Evolutionary conservation across 2,113 vertebrate genomes (phyloP).

Genomic region (Centropus unirufus): DNA sequence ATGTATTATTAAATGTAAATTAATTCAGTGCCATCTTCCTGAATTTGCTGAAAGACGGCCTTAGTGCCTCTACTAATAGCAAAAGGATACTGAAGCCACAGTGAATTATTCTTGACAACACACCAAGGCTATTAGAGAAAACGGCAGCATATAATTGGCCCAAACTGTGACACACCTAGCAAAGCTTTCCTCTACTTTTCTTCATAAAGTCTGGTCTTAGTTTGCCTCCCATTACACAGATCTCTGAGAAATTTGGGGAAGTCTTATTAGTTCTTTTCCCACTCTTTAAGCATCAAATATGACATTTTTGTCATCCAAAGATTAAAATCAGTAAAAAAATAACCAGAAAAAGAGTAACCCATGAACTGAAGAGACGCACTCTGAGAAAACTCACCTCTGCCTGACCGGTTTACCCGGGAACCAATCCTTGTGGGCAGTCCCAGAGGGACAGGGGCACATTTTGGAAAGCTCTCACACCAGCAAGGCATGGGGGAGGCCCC

Average conservation of each 20-base stretch:
- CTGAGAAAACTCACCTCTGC: neutral
- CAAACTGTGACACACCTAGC: neutral
- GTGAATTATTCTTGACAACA: neutral
- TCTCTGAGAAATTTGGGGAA: neutral
- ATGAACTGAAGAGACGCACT: neutral
- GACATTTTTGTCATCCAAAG: neutral
- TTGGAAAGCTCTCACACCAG: neutral
- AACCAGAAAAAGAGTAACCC: neutral
- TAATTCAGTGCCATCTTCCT: neutral
- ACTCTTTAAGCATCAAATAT: neutral
- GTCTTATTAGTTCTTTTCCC: neutral
- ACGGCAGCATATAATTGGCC: neutral
- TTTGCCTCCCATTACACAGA: neutral
- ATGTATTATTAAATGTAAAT: neutral
- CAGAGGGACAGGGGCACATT: neutral
- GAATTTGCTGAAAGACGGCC: neutral
- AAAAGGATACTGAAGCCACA: neutral
- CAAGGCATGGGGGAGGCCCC: neutral
- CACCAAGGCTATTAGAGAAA: neutral
- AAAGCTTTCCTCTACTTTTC: neutral
- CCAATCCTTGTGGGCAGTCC: accelerated
- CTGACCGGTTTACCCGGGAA: neutral
- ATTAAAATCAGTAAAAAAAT: neutral
- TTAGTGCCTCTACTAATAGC: neutral
- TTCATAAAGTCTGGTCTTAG: neutral